A percentile compares a stretch with the other conserved stretches of the same genome.
Evolutionary conservation across 2,888 invertebrate species (phyloP).

Genomic region (Morpho achilles): DNA sequence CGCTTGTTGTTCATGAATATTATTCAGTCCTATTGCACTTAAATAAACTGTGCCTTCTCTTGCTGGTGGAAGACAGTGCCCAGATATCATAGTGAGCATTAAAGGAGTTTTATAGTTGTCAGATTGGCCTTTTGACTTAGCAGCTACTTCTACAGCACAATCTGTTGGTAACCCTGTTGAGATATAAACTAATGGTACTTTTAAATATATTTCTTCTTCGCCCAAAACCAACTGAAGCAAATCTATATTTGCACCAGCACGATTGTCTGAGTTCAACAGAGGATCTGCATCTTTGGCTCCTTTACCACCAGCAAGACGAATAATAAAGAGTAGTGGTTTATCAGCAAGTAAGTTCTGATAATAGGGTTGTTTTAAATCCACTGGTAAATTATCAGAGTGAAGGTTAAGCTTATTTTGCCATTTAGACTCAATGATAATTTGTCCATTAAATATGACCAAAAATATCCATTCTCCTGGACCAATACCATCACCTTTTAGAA

Average conservation of each 20-base stretch:
- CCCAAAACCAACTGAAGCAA: constrained; percentile 59
- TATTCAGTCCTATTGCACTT: constrained; percentile 53
- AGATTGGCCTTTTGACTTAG: constrained; percentile 33
- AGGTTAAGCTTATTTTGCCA: constrained; percentile 42
- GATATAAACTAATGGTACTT: constrained; percentile 41
- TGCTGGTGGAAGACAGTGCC: constrained; percentile 54
- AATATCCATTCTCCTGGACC: constrained; percentile 45
- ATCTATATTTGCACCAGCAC: constrained; percentile 58
- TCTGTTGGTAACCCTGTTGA: constrained; percentile 41
- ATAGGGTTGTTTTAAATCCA: constrained; percentile 46
- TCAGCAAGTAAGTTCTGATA: constrained; percentile 42
- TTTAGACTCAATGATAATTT: constrained; percentile 42
- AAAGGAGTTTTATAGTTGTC: constrained; percentile 42
- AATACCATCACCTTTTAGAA: constrained; percentile 41
- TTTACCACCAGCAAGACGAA: constrained; percentile 47
- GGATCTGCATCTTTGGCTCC: constrained; percentile 52
- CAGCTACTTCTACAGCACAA: constrained; percentile 43
- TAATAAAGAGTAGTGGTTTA: constrained; percentile 53
- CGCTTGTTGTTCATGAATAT: constrained; percentile 35
- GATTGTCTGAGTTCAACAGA: constrained; percentile 50
- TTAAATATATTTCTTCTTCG: constrained; percentile 44
- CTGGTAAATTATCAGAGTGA: constrained; percentile 34
- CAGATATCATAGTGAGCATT: constrained; percentile 57
- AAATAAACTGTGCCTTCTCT: constrained; percentile 60
- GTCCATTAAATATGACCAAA: constrained; percentile 45